Conservation (phyloP, 2,113 vertebrate genomes). For the Xiphophorus hellerii region DNA sequence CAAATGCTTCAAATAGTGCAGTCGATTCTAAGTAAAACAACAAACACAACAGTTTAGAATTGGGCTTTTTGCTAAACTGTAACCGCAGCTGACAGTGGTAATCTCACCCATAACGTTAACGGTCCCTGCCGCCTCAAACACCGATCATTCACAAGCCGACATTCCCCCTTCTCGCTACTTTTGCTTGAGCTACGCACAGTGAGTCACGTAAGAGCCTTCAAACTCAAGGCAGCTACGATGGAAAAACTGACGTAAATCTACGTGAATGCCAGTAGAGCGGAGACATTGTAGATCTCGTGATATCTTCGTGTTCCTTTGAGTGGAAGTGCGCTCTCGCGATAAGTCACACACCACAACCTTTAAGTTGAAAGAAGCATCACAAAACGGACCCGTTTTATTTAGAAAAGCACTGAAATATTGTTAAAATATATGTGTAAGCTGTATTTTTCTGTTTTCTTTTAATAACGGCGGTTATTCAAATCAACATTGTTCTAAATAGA, state of each 20-base stretch:
- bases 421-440: background rate
- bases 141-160: conserved; percentile 79
- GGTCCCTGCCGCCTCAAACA: conserved; percentile 76
- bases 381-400: background rate
- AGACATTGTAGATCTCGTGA: conserved; percentile 57
- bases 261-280: conserved; percentile 55
- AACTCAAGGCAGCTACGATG: background rate
- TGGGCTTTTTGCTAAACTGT: background rate
- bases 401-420: background rate
- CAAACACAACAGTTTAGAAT: background rate
- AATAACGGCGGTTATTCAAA: background rate
- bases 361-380: background rate
- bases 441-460: background rate
- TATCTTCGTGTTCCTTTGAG: conserved; percentile 33
- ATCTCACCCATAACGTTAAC: conserved; percentile 82
- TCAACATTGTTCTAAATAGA: no score
- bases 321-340: conserved; percentile 39
- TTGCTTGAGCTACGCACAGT: conserved; percentile 47
- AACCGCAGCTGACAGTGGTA: background rate
- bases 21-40: background rate
- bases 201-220: conserved; percentile 1
- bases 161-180: conserved; percentile 72
- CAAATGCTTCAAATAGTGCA: background rate
- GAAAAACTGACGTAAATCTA: conserved; percentile 21
- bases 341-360: background rate